phyloP scores from a whole-genome alignment of 2,888 invertebrate species.

The Lepas anatifera region DNA sequence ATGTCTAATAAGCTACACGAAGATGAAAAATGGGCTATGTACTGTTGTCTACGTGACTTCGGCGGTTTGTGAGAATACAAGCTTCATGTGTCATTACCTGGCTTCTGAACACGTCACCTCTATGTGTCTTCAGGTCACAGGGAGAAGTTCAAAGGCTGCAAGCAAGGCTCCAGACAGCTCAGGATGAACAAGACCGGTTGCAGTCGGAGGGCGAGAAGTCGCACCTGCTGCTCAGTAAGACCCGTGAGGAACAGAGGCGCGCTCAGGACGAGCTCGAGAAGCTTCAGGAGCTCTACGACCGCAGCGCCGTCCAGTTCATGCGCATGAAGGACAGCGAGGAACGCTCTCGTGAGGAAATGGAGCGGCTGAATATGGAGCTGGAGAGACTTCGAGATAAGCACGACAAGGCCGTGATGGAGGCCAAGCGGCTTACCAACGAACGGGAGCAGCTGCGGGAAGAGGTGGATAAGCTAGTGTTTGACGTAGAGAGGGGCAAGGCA shows the following conservation, averaged over 20 bases:
- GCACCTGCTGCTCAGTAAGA: slow-evolving; percentile 60
- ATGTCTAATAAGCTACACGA: too few species aligned
- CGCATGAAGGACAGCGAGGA: slow-evolving; percentile 83
- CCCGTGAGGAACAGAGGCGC: slow-evolving; percentile 72
- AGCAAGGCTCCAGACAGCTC: slow-evolving; percentile 72
- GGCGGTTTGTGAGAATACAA: too few species aligned
- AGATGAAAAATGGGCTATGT: too few species aligned
- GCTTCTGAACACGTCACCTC: too few species aligned
- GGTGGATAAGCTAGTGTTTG: slow-evolving; percentile 38
- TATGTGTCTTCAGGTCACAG: slow-evolving; percentile 64
- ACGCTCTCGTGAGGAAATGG: slow-evolving; percentile 68
- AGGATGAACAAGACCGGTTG: slow-evolving; percentile 74
- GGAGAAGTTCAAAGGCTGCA: slow-evolving; percentile 79
- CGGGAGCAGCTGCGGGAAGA: slow-evolving; percentile 31
- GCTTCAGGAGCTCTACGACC: slow-evolving; percentile 77
- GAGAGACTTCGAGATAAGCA: slow-evolving; percentile 79
- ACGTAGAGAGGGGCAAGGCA: slow-evolving; percentile 72
- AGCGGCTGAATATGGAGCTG: slow-evolving; percentile 60
- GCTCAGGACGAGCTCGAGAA: slow-evolving; percentile 73
- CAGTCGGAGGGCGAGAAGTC: slow-evolving; percentile 78
- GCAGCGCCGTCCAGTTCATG: slow-evolving; percentile 68
- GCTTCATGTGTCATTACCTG: too few species aligned
- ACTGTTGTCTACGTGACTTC: too few species aligned
- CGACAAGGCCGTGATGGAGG: slow-evolving; percentile 74
- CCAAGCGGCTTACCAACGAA: slow-evolving; percentile 47